Conservation (phyloP, 2,797 vertebrate genomes). For the Anguilla pacifica region DNA sequence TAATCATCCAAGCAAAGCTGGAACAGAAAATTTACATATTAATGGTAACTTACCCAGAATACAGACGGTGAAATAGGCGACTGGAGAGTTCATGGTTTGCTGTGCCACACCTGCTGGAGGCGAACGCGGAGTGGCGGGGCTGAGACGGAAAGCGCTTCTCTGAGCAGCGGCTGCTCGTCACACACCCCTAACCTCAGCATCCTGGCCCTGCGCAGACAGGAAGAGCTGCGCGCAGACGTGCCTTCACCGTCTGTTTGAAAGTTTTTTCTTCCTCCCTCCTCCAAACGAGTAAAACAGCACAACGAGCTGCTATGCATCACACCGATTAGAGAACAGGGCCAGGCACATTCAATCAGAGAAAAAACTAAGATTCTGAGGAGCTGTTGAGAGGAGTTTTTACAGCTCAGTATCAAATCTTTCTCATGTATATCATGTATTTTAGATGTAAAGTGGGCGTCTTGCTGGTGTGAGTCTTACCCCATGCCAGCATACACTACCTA, state of each 20-base stretch:
- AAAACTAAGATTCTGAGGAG: background rate
- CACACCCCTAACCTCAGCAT: background rate
- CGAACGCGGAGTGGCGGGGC: too few species aligned
- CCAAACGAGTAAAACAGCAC: background rate
- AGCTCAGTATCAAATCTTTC: background rate
- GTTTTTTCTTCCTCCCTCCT: background rate
- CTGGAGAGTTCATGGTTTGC: background rate
- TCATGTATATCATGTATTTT: background rate
- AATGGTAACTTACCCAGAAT: background rate
- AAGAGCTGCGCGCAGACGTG: background rate
- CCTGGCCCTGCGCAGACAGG: background rate
- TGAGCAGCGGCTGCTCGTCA: background rate
- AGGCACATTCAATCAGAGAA: background rate
- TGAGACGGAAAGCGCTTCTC: background rate
- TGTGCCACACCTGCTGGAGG: background rate
- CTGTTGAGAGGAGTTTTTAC: background rate
- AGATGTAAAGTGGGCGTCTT: background rate
- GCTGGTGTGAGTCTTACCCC: background rate
- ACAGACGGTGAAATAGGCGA: background rate
- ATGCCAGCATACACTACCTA: background rate
- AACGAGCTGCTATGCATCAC: background rate
- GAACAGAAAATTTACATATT: background rate
- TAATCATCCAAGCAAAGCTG: too few species aligned
- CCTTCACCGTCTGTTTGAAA: background rate
- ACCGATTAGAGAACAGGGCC: background rate